Conservation (phyloP, 2,888 invertebrate species). For the Machimus atricapillus region DNA sequence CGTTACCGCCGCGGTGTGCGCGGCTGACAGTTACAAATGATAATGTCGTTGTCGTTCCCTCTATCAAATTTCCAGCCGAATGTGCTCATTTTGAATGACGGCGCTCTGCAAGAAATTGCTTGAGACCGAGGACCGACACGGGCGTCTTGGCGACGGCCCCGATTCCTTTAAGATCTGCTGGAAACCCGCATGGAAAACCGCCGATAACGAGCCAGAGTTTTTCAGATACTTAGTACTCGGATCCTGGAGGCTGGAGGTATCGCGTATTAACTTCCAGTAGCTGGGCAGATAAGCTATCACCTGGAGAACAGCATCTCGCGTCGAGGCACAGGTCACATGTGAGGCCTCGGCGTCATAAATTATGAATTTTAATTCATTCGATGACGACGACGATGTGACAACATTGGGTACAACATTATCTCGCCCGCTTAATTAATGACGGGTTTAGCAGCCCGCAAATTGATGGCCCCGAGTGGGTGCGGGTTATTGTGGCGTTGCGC, state of each 20-base stretch:
- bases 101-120: neutral
- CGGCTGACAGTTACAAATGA: constrained; percentile 48
- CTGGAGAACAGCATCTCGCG: constrained; percentile 11
- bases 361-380: constrained; percentile 48
- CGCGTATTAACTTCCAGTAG: constrained; percentile 5
- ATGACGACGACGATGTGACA: constrained; percentile 47
- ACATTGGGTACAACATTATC: constrained; percentile 47
- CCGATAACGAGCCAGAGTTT: neutral
- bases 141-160: neutral
- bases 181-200: neutral
- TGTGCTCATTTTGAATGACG: constrained; percentile 41
- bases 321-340: neutral
- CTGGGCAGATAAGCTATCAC: constrained; percentile 18
- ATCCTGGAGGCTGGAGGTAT: neutral
- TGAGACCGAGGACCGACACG: neutral
- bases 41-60: constrained; percentile 40
- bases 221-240: neutral
- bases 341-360: constrained; percentile 41
- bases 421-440: constrained; percentile 46
- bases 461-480: constrained; percentile 22
- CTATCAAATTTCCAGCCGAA: constrained; percentile 46
- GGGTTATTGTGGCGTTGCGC: neutral
- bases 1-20: neutral
- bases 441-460: constrained; percentile 33
- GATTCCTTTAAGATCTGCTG: neutral